phyloP scores from a whole-genome alignment of 2,797 vertebrate genomes.

The Rhinella marina region DNA sequence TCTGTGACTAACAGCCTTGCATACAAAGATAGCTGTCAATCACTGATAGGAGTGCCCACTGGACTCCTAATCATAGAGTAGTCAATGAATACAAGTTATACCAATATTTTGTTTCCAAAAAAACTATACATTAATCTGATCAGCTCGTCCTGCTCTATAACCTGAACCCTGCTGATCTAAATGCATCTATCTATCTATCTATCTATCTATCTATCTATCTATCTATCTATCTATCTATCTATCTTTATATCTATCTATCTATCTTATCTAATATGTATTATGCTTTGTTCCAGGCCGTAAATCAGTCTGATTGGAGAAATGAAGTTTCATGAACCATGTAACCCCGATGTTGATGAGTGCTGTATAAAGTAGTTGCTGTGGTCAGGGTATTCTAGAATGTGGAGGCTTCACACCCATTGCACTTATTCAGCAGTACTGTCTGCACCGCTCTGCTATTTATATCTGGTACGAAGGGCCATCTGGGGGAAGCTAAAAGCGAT shows the following conservation, averaged over 20 bases:
- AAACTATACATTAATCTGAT: no score
- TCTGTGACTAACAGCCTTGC: no score
- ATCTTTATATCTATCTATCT: neutral
- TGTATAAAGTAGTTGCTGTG: slow-evolving; percentile 57
- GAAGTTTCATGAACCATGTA: neutral
- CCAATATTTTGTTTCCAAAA: no score
- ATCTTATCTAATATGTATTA: neutral
- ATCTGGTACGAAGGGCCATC: slow-evolving; percentile 56
- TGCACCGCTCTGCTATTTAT: slow-evolving; percentile 56
- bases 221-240: neutral
- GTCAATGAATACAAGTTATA: no score
- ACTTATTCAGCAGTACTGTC: slow-evolving; percentile 61
- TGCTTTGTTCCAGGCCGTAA: neutral
- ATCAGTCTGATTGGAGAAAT: neutral
- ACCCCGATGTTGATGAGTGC: slow-evolving; percentile 18
- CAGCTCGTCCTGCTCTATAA: no score
- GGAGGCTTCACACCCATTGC: slow-evolving; percentile 59
- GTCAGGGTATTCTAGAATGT: slow-evolving; percentile 56
- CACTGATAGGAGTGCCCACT: no score
- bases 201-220: no score
- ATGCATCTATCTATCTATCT: no score
- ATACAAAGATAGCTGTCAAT: no score
- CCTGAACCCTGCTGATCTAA: no score
- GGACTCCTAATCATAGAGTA: no score
- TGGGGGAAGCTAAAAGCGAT: slow-evolving; percentile 58